These are phyloP conservation scores for Aspidiotus rigidus DNA, from an alignment of 2,888 invertebrate species.

Conservation along the genomic window DNA sequence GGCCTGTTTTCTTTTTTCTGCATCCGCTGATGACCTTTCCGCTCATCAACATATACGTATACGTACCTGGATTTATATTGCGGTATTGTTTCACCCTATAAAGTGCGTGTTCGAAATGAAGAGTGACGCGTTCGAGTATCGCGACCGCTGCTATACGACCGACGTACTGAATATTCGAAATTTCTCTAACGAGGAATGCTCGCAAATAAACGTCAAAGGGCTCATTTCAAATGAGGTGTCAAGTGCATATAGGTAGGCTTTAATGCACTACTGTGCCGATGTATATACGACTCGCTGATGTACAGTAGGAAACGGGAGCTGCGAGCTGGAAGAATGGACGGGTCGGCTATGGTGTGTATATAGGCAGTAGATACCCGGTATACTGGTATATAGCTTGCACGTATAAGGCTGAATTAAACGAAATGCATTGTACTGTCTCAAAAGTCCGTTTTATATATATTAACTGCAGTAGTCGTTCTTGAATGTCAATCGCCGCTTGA, in stretches of 20 bases:
- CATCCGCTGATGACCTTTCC: no score
- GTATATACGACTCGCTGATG: neutral
- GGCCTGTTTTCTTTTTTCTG: no score
- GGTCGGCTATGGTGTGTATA: no score
- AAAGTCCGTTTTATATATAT: conserved; percentile 21
- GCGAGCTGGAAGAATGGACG: neutral
- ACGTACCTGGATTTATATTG: no score
- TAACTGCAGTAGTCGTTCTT: conserved; percentile 28
- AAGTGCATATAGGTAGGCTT: neutral
- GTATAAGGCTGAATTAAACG: conserved; percentile 27
- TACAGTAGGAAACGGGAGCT: neutral
- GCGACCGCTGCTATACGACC: neutral
- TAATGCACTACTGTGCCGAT: no score
- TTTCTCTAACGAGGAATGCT: conserved; percentile 1
- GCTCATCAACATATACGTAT: no score
- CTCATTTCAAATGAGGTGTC: conserved; percentile 21
- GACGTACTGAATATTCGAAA: conserved; percentile 4
- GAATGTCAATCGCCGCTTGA: conserved; percentile 32
- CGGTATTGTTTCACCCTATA: no score
- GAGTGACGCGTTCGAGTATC: conserved; percentile 5
- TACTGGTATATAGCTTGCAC: neutral
- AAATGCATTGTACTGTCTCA: conserved; percentile 30
- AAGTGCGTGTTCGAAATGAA: neutral
- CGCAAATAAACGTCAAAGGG: conserved; percentile 9
- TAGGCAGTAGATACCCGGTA: no score